A percentile compares a stretch with the other conserved stretches of the same genome.
Conservation (phyloP, 2,113 vertebrate genomes). For the Oplegnathus fasciatus region DNA sequence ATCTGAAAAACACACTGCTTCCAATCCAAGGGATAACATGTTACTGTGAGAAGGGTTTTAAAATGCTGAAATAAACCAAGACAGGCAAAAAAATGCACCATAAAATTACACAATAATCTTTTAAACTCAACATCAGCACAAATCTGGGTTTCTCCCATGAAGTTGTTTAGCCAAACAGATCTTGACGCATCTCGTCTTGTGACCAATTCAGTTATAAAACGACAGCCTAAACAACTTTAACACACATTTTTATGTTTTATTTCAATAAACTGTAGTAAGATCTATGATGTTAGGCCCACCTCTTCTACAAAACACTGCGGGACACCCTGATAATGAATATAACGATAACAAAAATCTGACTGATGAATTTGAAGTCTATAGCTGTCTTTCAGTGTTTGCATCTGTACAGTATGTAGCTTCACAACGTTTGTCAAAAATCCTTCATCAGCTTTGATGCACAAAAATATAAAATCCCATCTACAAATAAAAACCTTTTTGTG, state of each 20-base stretch:
- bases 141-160: neutral
- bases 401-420: neutral
- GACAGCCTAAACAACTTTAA: neutral
- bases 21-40: neutral
- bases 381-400: neutral
- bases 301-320: neutral
- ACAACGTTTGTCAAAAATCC: constrained; percentile 17
- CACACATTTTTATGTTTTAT: neutral
- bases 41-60: neutral
- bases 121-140: neutral
- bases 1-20: neutral
- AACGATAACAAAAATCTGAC: neutral
- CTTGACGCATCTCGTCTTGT: neutral
- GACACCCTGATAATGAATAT: neutral
- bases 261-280: neutral
- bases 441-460: constrained; percentile 24
- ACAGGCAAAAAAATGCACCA: neutral
- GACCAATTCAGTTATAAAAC: neutral
- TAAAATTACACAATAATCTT: neutral
- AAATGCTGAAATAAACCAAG: neutral
- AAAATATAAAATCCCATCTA: neutral
- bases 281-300: neutral
- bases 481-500: constrained; percentile 10
- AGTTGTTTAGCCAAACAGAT: neutral
- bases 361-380: neutral